Evolutionary conservation across 2,797 vertebrate genomes (phyloP).

Genomic region (Betta splendens): DNA sequence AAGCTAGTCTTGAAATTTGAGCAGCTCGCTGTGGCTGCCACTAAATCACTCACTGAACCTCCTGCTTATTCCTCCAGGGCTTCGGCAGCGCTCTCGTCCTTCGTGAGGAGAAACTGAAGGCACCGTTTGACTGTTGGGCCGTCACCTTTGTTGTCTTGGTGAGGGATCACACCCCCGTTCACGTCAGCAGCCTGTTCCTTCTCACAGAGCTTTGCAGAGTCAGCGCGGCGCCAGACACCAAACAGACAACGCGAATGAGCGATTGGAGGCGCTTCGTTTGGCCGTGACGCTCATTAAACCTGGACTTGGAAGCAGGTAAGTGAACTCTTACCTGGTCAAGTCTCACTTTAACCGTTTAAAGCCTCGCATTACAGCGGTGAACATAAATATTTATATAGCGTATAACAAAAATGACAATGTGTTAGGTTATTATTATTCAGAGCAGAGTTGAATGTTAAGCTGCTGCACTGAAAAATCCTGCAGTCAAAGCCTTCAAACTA

Average conservation of each 20-base stretch:
- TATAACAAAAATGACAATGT: background rate
- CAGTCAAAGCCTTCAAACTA: conserved; percentile 44
- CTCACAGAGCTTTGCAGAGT: background rate
- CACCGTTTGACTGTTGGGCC: too few species aligned
- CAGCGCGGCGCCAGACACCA: background rate
- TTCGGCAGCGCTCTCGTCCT: too few species aligned
- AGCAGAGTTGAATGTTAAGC: conserved; percentile 22
- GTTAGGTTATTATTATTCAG: conserved; percentile 18
- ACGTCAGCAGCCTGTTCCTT: background rate
- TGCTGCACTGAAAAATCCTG: conserved; percentile 41
- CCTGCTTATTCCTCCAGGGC: too few species aligned
- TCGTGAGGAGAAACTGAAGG: too few species aligned
- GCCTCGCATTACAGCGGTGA: too few species aligned
- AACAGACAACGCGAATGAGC: background rate
- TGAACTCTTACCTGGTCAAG: background rate
- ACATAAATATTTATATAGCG: conserved; percentile 9
- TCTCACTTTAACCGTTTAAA: too few species aligned
- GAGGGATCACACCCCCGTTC: background rate
- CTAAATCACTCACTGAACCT: too few species aligned
- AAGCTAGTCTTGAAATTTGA: too few species aligned
- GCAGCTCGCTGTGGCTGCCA: too few species aligned
- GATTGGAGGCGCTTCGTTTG: background rate
- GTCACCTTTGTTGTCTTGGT: too few species aligned
- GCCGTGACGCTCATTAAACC: background rate
- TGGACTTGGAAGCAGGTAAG: background rate